Evolutionary conservation across 2,888 invertebrate species (phyloP).

Genomic region (Diaphora mendica): DNA sequence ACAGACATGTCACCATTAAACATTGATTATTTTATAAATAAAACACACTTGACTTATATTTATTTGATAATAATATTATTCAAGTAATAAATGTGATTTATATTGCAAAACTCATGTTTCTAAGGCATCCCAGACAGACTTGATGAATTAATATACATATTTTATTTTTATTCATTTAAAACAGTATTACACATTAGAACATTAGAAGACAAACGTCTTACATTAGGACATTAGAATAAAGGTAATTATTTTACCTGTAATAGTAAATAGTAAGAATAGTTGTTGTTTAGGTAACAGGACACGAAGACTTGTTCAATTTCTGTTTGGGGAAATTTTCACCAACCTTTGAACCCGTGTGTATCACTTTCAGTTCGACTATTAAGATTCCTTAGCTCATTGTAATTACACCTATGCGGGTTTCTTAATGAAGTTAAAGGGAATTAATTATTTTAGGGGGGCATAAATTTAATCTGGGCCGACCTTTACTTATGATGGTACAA

Average conservation of each 20-base stretch:
- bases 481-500: slow-evolving; percentile 79
- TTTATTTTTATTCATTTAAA: neutral
- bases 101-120: neutral
- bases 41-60: neutral
- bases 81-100: neutral
- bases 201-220: too few relatives aligned
- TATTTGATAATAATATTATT: neutral
- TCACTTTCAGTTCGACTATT: slow-evolving; percentile 81
- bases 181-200: too few relatives aligned
- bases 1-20: neutral
- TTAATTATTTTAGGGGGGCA: slow-evolving; percentile 84
- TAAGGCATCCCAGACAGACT: neutral
- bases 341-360: slow-evolving; percentile 54
- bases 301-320: neutral
- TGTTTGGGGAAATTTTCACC: slow-evolving; percentile 7
- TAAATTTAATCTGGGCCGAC: slow-evolving; percentile 82
- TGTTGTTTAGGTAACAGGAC: neutral
- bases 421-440: slow-evolving; percentile 86
- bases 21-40: neutral
- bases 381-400: slow-evolving; percentile 85
- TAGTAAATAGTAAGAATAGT: neutral
- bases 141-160: neutral
- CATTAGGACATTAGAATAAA: too few relatives aligned
- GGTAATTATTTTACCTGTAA: too few relatives aligned
- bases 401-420: slow-evolving; percentile 86